phyloP scores from a whole-genome alignment of 2,113 vertebrate species.

The Regulus satrapa region DNA sequence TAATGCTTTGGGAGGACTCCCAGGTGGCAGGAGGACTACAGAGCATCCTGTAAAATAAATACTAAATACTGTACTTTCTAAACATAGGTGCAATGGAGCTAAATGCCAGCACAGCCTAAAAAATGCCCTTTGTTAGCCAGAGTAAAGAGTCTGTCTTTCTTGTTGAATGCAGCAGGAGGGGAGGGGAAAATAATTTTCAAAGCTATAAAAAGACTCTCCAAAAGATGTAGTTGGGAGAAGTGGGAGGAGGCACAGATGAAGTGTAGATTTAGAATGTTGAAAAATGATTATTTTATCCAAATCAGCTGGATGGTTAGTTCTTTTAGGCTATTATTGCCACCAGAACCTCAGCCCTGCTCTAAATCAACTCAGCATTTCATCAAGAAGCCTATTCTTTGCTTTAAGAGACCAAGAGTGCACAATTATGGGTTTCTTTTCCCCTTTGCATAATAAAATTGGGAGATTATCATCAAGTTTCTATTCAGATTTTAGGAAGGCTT shows the following conservation, averaged over 20 bases:
- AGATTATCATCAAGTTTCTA: constrained; percentile 82
- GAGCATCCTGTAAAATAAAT: not conserved
- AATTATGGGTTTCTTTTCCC: constrained; percentile 66
- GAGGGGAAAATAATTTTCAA: not conserved
- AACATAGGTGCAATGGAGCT: not conserved
- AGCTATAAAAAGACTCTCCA: constrained; percentile 42
- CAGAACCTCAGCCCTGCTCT: constrained; percentile 42
- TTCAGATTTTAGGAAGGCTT: constrained; percentile 73
- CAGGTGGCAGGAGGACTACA: not conserved
- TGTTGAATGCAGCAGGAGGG: not conserved
- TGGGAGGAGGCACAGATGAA: constrained; percentile 9
- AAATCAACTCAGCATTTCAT: constrained; percentile 68
- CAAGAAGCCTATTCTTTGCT: constrained; percentile 70
- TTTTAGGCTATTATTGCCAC: constrained; percentile 43
- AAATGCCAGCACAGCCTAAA: not conserved
- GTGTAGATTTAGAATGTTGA: constrained; percentile 59
- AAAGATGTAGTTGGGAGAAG: not conserved
- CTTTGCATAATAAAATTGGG: constrained; percentile 61
- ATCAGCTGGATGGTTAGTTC: constrained; percentile 59
- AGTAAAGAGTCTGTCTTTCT: not conserved
- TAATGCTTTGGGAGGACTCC: not conserved
- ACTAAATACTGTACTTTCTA: not conserved
- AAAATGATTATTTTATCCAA: constrained; percentile 66
- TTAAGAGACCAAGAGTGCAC: constrained; percentile 53
- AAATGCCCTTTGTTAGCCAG: not conserved